phyloP scores from a whole-genome alignment of 2,113 vertebrate genomes.

The Pimephales promelas region DNA sequence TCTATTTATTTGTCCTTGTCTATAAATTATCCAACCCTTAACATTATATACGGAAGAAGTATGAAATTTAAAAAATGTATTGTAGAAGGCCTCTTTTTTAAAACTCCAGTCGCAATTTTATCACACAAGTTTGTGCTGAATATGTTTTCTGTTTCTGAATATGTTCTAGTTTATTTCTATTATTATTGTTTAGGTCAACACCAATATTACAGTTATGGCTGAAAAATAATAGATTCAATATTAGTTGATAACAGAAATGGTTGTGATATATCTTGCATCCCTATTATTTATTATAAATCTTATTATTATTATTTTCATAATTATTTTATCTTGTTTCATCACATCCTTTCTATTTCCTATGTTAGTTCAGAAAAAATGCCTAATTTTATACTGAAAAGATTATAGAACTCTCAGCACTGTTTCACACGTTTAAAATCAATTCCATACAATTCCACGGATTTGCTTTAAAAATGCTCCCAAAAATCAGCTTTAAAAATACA shows the following conservation, averaged over 20 bases:
- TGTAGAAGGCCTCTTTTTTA: neutral
- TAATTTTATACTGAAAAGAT: neutral
- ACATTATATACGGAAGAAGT: neutral
- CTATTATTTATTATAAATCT: neutral
- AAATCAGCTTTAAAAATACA: neutral
- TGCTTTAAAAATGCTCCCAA: neutral
- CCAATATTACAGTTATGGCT: neutral
- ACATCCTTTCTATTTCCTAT: neutral
- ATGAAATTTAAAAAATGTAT: neutral
- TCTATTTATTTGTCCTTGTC: neutral
- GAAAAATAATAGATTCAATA: too few relatives aligned
- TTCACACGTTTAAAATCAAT: neutral
- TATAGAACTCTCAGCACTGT: neutral
- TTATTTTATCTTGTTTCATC: neutral
- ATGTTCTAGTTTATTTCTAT: neutral
- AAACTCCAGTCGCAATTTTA: too few relatives aligned
- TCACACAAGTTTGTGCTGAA: too few relatives aligned
- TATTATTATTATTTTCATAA: neutral
- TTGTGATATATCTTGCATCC: too few relatives aligned
- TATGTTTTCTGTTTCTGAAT: too few relatives aligned
- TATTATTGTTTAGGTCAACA: neutral
- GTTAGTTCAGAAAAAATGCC: neutral
- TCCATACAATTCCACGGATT: neutral
- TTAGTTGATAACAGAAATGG: too few relatives aligned
- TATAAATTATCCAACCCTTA: neutral